Evolutionary conservation across 2,888 invertebrate genomes (phyloP).

Genomic region (Macrophya alboannulata): DNA sequence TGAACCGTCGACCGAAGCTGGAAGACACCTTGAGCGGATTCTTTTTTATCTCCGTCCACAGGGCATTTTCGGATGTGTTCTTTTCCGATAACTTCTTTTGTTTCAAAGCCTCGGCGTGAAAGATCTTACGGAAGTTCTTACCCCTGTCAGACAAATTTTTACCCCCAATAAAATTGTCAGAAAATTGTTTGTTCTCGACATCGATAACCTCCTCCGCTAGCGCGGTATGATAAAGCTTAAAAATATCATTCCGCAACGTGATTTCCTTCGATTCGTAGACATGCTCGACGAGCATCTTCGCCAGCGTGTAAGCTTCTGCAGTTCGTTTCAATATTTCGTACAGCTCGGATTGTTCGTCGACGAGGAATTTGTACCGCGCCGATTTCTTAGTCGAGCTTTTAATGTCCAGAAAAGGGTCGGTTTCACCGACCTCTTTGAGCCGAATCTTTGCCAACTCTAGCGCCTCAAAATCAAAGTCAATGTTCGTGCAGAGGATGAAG

Average conservation of each 20-base stretch:
- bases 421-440: not conserved
- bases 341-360: not conserved
- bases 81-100: not conserved
- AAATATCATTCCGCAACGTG: not conserved
- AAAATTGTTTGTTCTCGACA: slow-evolving; percentile 11
- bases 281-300: slow-evolving; percentile 1
- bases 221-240: not conserved
- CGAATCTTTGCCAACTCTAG: not conserved
- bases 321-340: not conserved
- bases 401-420: not conserved
- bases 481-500: slow-evolving; percentile 6
- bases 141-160: not conserved
- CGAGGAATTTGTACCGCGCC: not conserved
- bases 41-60: not conserved
- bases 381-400: not conserved
- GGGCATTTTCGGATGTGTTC: not conserved
- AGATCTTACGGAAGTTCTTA: slow-evolving; percentile 2
- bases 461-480: not conserved
- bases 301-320: not conserved
- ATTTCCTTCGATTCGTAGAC: not conserved
- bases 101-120: not conserved
- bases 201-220: slow-evolving; percentile 6
- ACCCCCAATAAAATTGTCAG: not conserved
- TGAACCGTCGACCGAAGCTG: slow-evolving; percentile 3
- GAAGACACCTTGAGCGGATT: not conserved